Evolutionary conservation across 2,797 vertebrate species (phyloP).

Genomic region (Microctenopoma steveboyesi): DNA sequence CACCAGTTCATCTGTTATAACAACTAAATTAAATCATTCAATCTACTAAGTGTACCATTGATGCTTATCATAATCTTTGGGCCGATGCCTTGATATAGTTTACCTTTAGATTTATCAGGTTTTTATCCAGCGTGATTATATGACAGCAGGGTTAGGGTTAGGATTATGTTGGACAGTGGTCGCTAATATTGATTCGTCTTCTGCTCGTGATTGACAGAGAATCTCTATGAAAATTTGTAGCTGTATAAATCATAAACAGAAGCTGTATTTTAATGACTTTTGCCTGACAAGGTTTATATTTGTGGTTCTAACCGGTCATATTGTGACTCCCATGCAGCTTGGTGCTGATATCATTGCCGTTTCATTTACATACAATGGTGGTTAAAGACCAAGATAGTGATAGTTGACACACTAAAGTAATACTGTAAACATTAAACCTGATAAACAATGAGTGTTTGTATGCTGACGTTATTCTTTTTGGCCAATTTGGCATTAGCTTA

Average conservation of each 20-base stretch:
- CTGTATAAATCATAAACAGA: no score
- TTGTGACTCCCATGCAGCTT: not conserved
- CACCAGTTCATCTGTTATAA: not conserved
- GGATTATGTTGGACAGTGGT: no score
- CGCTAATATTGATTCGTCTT: no score
- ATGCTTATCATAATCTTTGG: no score
- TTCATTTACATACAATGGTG: not conserved
- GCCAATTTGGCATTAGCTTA: conserved; percentile 3
- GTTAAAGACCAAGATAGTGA: not conserved
- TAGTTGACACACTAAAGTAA: not conserved
- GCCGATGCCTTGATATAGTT: not conserved
- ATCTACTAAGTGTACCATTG: no score
- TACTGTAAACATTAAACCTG: not conserved
- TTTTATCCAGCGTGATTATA: no score
- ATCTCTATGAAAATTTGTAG: no score
- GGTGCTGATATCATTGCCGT: not conserved
- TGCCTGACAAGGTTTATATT: not conserved
- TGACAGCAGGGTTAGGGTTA: no score
- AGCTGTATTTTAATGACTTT: no score
- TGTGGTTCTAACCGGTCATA: not conserved
- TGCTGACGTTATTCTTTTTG: not conserved
- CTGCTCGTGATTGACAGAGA: no score
- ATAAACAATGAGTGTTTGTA: not conserved
- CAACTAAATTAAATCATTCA: not conserved
- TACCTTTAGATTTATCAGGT: no score